phyloP scores from a whole-genome alignment of 2,888 invertebrate genomes.

The Ochlodes sylvanus region DNA sequence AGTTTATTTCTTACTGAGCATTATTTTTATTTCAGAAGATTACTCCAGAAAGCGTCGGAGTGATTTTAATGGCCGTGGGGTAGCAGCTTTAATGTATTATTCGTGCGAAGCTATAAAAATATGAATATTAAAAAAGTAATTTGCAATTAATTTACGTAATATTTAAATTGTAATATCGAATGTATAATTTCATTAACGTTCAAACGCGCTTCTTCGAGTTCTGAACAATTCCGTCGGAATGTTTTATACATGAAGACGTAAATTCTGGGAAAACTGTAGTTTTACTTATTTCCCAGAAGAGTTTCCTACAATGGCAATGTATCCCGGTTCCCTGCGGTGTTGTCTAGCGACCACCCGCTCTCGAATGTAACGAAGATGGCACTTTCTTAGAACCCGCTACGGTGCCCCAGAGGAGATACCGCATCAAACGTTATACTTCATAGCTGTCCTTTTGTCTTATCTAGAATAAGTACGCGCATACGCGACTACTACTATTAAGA shows the following conservation, averaged over 20 bases:
- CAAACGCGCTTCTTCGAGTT: slow-evolving; percentile 9
- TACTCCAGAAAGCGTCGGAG: background rate
- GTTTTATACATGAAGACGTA: slow-evolving; percentile 20
- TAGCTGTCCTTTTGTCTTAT: slow-evolving; percentile 4
- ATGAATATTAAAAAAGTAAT: slow-evolving; percentile 2
- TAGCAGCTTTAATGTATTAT: background rate
- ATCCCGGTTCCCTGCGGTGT: slow-evolving; percentile 62
- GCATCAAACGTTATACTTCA: slow-evolving; percentile 1
- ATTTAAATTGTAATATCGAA: background rate
- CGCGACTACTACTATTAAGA: background rate
- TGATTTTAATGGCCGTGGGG: background rate
- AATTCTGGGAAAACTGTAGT: slow-evolving; percentile 49
- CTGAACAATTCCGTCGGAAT: slow-evolving; percentile 1
- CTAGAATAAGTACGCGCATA: background rate
- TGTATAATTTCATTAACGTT: slow-evolving; percentile 1
- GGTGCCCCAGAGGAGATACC: slow-evolving; percentile 33
- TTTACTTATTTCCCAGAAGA: slow-evolving; percentile 54
- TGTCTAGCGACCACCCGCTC: slow-evolving; percentile 54
- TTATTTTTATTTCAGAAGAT: too few relatives aligned
- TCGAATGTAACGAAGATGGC: slow-evolving; percentile 59
- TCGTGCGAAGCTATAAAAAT: background rate
- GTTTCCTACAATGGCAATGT: slow-evolving; percentile 63
- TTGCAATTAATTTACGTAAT: slow-evolving; percentile 6
- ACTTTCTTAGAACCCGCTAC: slow-evolving; percentile 49
- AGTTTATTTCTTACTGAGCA: too few relatives aligned